A percentile compares a stretch with the other conserved stretches of the same genome.
Evolutionary conservation across 2,113 vertebrate species (phyloP).

Genomic region (Lasiurus cinereus): DNA sequence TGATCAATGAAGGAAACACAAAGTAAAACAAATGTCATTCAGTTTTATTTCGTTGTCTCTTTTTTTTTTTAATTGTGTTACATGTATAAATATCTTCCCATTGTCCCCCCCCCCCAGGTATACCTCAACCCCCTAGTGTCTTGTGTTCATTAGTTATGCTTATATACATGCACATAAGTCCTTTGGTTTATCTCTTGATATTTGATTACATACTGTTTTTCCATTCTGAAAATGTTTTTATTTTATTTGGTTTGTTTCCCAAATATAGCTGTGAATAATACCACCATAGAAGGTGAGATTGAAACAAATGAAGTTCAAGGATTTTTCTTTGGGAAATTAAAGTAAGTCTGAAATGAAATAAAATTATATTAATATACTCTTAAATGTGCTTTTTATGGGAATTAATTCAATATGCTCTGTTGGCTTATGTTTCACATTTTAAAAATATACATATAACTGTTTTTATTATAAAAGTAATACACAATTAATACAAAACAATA

Average conservation of each 20-base stretch:
- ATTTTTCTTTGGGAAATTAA: slow-evolving; percentile 95
- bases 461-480: slow-evolving; percentile 46
- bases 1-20: neutral
- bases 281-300: slow-evolving; percentile 85
- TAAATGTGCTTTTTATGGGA: slow-evolving; percentile 12
- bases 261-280: slow-evolving; percentile 89
- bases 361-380: neutral
- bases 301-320: slow-evolving; percentile 93
- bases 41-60: neutral
- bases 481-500: neutral
- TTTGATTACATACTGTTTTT: slow-evolving; percentile 11
- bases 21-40: slow-evolving; percentile 13
- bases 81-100: no score
- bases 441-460: neutral
- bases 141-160: no score
- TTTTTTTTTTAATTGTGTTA: no score
- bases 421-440: neutral
- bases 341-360: slow-evolving; percentile 88
- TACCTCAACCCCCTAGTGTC: no score
- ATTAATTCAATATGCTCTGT: neutral
- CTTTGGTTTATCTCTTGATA: neutral
- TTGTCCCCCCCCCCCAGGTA: no score
- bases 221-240: slow-evolving; percentile 15
- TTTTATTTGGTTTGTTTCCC: slow-evolving; percentile 41
- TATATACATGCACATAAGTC: no score